Evolutionary conservation across 2,797 vertebrate genomes (phyloP).

Genomic region (Anguilla anguilla): DNA sequence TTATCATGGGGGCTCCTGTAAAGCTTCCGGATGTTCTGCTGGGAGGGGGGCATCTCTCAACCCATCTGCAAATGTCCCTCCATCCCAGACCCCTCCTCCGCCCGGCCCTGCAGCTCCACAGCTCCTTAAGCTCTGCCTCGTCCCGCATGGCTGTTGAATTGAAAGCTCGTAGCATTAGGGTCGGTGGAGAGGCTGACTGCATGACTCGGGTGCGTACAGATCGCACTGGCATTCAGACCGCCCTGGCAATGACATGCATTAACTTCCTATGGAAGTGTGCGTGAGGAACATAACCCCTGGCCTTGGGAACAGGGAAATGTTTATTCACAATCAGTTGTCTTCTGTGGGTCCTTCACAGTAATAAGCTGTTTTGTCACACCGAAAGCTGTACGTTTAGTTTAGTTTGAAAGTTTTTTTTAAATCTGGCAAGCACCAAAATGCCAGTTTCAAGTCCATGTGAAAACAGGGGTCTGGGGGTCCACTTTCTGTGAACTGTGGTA

Average conservation of each 20-base stretch:
- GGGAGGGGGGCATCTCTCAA: not conserved
- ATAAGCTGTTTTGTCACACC: not conserved
- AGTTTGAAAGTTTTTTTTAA: too few species aligned
- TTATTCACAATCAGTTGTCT: not conserved
- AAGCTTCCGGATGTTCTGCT: slow-evolving; percentile 39
- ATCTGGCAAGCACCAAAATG: too few species aligned
- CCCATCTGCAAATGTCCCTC: not conserved
- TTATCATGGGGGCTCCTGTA: slow-evolving; percentile 57
- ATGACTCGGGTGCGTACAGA: not conserved
- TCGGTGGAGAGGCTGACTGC: not conserved
- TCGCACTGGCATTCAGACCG: slow-evolving; percentile 1
- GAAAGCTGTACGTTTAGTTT: too few species aligned
- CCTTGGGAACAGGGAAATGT: not conserved
- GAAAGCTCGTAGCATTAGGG: not conserved
- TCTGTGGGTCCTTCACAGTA: not conserved
- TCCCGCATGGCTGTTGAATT: not conserved
- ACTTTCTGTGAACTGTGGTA: too few species aligned
- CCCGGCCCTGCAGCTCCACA: not conserved
- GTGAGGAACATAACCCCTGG: not conserved
- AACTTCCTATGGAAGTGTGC: not conserved
- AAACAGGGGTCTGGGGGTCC: too few species aligned
- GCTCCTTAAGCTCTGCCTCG: slow-evolving; percentile 20
- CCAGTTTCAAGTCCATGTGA: too few species aligned
- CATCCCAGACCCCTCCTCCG: not conserved
- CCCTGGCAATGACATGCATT: not conserved